A percentile compares a stretch with the other conserved stretches of the same genome.
Evolutionary conservation across 2,797 vertebrate genomes (phyloP).

Genomic region (Bucorvus abyssinicus): DNA sequence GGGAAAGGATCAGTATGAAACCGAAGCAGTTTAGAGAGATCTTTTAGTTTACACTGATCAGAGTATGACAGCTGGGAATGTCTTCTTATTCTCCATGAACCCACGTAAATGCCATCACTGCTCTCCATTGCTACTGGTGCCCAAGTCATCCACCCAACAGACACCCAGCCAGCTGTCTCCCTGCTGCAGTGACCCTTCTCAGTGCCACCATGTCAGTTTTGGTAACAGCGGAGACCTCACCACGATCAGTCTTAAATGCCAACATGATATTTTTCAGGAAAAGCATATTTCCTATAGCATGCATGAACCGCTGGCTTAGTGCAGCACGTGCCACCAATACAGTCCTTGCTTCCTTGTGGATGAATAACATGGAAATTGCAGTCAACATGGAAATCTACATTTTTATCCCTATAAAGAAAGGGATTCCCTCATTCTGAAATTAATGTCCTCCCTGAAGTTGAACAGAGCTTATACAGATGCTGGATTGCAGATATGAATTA

Average conservation of each 20-base stretch:
- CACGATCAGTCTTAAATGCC: neutral
- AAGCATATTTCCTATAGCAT: neutral
- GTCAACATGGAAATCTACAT: neutral
- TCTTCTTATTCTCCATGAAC: neutral
- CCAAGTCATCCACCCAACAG: neutral
- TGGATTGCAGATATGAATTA: conserved; percentile 56
- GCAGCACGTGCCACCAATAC: neutral
- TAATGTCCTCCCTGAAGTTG: conserved; percentile 16
- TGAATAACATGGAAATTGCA: neutral
- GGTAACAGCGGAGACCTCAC: neutral
- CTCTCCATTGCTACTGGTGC: neutral
- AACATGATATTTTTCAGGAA: neutral
- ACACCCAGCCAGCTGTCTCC: neutral
- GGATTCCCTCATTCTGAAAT: conserved; percentile 64
- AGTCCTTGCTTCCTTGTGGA: neutral
- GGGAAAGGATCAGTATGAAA: neutral
- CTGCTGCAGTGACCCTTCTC: neutral
- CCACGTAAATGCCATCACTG: neutral
- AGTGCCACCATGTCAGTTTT: rapidly evolving
- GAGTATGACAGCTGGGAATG: neutral
- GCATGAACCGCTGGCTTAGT: neutral
- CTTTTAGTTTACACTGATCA: neutral
- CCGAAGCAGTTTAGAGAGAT: neutral
- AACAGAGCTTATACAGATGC: conserved; percentile 20
- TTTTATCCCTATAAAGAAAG: conserved; percentile 30